Conservation (phyloP, 2,113 vertebrate genomes). For the Synchiropus splendidus region DNA sequence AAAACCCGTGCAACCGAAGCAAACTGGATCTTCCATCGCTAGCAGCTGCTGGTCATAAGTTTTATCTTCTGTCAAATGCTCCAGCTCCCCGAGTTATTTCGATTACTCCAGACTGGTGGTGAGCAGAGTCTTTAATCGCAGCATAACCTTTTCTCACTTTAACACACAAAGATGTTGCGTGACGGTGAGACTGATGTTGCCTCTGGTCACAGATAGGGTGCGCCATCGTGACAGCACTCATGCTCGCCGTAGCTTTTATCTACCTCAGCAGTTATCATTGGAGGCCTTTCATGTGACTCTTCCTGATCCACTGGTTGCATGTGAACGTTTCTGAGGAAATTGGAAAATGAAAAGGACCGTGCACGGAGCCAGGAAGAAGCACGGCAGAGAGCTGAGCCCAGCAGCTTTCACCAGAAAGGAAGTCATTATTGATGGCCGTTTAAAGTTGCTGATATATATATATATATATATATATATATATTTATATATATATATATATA, state of each 20-base stretch:
- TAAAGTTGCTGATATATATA: too few relatives aligned
- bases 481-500: too few relatives aligned
- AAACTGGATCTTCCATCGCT: conserved; percentile 4
- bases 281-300: conserved; percentile 60
- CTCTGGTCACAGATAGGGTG: conserved; percentile 57
- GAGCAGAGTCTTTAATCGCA: conserved; percentile 30
- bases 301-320: conserved; percentile 51
- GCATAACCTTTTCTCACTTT: conserved; percentile 32
- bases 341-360: conserved; percentile 23
- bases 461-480: too few relatives aligned
- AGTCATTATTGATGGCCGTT: background rate
- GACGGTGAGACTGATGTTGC: conserved; percentile 28
- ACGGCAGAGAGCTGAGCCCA: conserved; percentile 30
- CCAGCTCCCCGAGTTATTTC: conserved; percentile 43
- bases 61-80: conserved; percentile 52
- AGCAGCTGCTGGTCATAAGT: conserved; percentile 45
- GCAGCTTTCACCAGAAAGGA: conserved; percentile 7
- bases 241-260: conserved; percentile 55
- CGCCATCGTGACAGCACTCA: conserved; percentile 60
- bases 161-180: conserved; percentile 21
- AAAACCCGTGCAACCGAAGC: conserved; percentile 8
- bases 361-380: conserved; percentile 13
- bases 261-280: conserved; percentile 54
- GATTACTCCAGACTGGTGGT: conserved; percentile 18
- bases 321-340: conserved; percentile 49